Percentiles rank a stretch among this genome's conserved stretches.
These are phyloP conservation scores for Hyles vespertilio DNA, from an alignment of 1,140 invertebrate genomes.

Conservation along the genomic window DNA sequence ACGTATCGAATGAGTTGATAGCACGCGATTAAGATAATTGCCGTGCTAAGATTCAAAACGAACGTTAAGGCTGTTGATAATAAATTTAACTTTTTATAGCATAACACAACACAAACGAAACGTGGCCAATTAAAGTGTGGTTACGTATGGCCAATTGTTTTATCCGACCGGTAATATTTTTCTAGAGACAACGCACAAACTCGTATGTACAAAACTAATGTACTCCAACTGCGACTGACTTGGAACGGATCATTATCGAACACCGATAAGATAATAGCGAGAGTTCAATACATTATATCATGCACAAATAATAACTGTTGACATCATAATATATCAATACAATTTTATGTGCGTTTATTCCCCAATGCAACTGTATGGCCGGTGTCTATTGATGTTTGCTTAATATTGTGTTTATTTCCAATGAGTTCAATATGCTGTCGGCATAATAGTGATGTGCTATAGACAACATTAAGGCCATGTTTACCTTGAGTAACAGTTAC, in stretches of 20 bases:
- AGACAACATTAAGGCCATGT: constrained; percentile 13
- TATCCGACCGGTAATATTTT: constrained; percentile 1
- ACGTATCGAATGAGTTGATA: constrained; percentile 11
- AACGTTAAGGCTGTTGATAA: constrained; percentile 14
- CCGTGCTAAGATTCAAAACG: constrained; percentile 10
- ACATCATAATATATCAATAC: constrained; percentile 1
- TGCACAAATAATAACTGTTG: constrained; percentile 19
- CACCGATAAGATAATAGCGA: constrained; percentile 56
- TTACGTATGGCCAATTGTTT: constrained; percentile 1
- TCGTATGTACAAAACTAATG: constrained; percentile 1
- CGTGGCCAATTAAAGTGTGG: constrained; percentile 14
- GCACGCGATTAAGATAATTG: constrained; percentile 13
- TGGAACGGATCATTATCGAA: constrained; percentile 44
- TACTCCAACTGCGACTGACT: constrained; percentile 21
- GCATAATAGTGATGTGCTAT: constrained; percentile 16
- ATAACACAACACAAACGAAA: constrained; percentile 15
- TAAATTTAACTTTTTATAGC: constrained; percentile 11
- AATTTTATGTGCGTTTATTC: constrained; percentile 13
- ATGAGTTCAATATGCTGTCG: constrained; percentile 15
- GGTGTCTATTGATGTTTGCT: constrained; percentile 21
- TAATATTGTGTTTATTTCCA: constrained; percentile 15
- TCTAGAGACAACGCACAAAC: constrained; percentile 5
- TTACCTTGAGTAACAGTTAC: constrained; percentile 21
- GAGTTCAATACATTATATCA: constrained; percentile 60
- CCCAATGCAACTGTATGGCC: constrained; percentile 16